Evolutionary conservation across 64 coral and sea anemone species (phyloP).

Genomic region (Platygyra sinensis): DNA sequence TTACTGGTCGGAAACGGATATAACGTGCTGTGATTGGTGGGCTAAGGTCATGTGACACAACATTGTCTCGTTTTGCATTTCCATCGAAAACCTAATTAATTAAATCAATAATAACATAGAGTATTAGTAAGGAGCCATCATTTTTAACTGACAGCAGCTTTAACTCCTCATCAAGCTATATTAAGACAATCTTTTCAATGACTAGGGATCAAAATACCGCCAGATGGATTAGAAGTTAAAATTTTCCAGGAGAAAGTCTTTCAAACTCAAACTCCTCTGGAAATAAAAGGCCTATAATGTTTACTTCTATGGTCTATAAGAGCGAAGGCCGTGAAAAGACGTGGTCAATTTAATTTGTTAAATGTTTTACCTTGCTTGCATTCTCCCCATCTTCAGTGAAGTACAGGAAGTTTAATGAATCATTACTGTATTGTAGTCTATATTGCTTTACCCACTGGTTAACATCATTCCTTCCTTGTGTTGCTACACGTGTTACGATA

Average conservation of each 20-base stretch:
- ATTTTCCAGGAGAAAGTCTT: no score
- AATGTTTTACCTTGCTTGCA: not conserved
- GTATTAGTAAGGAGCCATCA: not conserved
- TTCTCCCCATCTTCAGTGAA: not conserved
- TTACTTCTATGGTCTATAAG: no score
- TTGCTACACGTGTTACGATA: not conserved
- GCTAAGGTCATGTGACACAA: not conserved
- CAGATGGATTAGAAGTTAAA: no score
- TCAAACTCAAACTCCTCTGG: no score
- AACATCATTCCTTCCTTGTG: not conserved
- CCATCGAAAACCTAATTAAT: not conserved
- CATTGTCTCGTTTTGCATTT: not conserved
- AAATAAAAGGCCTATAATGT: no score
- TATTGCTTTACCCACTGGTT: not conserved
- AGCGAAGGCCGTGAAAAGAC: no score
- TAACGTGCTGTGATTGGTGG: constrained; percentile 7
- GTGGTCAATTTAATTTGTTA: not conserved
- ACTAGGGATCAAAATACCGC: no score
- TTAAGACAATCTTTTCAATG: not conserved
- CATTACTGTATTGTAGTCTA: not conserved
- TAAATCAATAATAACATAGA: not conserved
- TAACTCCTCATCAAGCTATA: no score
- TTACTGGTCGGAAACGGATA: not conserved
- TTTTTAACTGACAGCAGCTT: not conserved
- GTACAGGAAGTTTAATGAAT: not conserved